A percentile compares a stretch with the other conserved stretches of the same genome.
These are phyloP conservation scores for Fopius arisanus DNA, from an alignment of 1,140 invertebrate genomes.

Conservation along the genomic window DNA sequence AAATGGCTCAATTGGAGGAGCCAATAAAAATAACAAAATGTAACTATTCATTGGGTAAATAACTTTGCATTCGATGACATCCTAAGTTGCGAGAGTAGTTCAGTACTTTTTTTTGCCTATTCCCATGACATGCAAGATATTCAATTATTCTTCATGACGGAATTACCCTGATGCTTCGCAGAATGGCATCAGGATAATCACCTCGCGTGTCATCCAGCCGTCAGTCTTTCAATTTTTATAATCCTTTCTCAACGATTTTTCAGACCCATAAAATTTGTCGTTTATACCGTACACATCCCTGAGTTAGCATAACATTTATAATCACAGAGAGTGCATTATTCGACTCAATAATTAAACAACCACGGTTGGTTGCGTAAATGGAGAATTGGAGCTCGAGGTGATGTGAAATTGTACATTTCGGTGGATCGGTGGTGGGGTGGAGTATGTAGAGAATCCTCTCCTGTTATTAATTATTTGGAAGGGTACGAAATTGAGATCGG, in stretches of 20 bases:
- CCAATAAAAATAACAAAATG: too few species aligned
- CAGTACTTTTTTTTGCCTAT: too few species aligned
- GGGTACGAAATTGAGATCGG: slow-evolving; percentile 3
- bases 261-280: background rate
- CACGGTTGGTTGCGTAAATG: background rate
- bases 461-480: slow-evolving; percentile 31
- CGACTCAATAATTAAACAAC: slow-evolving; percentile 4
- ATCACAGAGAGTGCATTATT: background rate
- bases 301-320: background rate
- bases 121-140: too few species aligned
- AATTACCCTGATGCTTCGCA: too few species aligned
- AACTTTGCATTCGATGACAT: background rate
- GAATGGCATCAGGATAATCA: background rate
- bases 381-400: background rate
- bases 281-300: background rate
- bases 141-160: too few species aligned
- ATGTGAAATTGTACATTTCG: background rate
- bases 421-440: background rate
- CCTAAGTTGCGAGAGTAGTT: too few species aligned
- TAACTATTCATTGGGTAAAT: too few species aligned
- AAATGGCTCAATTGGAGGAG: background rate
- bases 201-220: background rate
- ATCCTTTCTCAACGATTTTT: background rate
- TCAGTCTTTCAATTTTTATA: background rate
- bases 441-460: background rate